These are phyloP conservation scores for Yponomeuta cagnagella DNA, from an alignment of 2,888 invertebrate genomes.

Conservation along the genomic window DNA sequence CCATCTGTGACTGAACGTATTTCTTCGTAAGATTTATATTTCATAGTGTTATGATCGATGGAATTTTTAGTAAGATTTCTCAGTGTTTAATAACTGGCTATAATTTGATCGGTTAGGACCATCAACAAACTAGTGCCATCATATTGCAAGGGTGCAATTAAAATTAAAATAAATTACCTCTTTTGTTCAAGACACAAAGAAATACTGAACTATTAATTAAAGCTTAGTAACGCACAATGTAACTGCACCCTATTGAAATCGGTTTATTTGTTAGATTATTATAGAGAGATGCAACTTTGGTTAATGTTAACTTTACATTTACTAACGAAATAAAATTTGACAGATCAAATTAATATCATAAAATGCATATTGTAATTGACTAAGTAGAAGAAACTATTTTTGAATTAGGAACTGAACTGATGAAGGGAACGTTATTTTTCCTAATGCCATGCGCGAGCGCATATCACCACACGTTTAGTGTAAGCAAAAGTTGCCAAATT, in stretches of 20 bases:
- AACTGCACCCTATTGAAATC: background rate
- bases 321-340: background rate
- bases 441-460: slow-evolving; percentile 65
- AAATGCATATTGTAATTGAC: slow-evolving; percentile 37
- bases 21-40: too few species aligned
- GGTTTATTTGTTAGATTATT: background rate
- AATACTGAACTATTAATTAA: too few species aligned
- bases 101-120: too few species aligned
- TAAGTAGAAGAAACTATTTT: slow-evolving; percentile 33
- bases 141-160: background rate
- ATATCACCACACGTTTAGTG: slow-evolving; percentile 67
- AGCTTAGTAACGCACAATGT: background rate
- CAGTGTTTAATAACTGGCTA: too few species aligned
- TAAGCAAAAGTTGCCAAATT: slow-evolving; percentile 72
- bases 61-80: too few species aligned
- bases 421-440: slow-evolving; percentile 55
- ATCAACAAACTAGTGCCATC: background rate
- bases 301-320: background rate
- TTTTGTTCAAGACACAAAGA: too few species aligned
- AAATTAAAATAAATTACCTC: too few species aligned
- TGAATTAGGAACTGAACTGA: slow-evolving; percentile 35
- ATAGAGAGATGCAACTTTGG: background rate
- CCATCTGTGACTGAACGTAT: too few species aligned
- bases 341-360: slow-evolving; percentile 6
- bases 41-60: too few species aligned